Evolutionary conservation across 2,797 vertebrate genomes (phyloP).

Genomic region (Novumbra hubbsi): DNA sequence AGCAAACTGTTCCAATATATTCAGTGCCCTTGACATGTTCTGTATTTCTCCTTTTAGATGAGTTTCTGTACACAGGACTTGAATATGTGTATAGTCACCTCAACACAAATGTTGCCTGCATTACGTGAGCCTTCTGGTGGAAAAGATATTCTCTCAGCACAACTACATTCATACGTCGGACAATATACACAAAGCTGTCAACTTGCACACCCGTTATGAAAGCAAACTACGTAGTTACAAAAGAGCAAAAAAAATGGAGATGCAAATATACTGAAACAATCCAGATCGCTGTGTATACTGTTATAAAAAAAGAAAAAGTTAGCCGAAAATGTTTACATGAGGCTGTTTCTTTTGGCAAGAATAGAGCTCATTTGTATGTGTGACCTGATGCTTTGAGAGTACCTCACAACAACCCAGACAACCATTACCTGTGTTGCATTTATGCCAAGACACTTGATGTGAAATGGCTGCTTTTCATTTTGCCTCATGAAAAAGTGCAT

Average conservation of each 20-base stretch:
- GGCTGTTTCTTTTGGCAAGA: background rate
- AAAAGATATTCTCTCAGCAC: background rate
- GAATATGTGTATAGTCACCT: background rate
- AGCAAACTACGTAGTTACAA: background rate
- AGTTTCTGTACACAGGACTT: background rate
- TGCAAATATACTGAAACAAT: background rate
- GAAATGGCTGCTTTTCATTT: slow-evolving; percentile 1
- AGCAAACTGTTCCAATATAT: no score
- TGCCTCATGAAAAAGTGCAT: slow-evolving; percentile 2
- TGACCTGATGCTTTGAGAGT: background rate
- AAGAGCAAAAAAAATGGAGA: background rate
- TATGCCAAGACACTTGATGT: slow-evolving; percentile 4
- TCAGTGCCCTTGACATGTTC: background rate
- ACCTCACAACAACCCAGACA: slow-evolving; percentile 6
- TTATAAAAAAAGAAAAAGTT: background rate
- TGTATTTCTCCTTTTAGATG: background rate
- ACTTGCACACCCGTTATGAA: background rate
- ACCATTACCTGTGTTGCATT: slow-evolving; percentile 6
- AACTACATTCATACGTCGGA: background rate
- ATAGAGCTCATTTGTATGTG: background rate
- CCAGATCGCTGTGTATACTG: background rate
- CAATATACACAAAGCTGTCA: background rate
- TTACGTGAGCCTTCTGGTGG: background rate
- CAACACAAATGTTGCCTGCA: background rate
- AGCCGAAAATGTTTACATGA: no score